These are phyloP conservation scores for Morus bassanus DNA, from an alignment of 2,797 vertebrate species.

Conservation along the genomic window DNA sequence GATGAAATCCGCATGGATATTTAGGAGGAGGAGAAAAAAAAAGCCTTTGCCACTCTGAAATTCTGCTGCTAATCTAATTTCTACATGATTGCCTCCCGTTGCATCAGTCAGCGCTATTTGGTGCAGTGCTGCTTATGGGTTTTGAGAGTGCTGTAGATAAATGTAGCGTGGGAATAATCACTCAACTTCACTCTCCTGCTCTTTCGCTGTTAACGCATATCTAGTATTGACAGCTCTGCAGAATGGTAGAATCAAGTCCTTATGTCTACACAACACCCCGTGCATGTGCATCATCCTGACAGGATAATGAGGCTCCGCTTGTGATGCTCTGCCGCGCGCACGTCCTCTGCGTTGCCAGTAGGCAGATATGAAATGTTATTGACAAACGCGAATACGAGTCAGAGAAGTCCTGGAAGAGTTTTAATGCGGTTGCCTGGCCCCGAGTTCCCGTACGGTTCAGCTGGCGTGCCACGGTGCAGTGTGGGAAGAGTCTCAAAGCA, in stretches of 20 bases:
- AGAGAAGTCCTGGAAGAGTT: not conserved
- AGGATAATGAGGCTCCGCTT: not conserved
- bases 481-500: not conserved
- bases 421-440: not conserved
- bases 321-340: not conserved
- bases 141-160: not conserved
- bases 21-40: not conserved
- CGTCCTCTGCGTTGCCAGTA: rapidly evolving
- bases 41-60: not conserved
- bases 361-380: rapidly evolving
- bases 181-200: not conserved
- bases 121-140: slow-evolving; percentile 12
- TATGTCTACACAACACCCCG: not conserved
- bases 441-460: rapidly evolving
- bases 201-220: not conserved
- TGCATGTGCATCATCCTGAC: not conserved
- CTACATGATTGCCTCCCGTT: not conserved
- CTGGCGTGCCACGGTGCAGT: not conserved
- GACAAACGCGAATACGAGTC: rapidly evolving
- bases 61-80: not conserved
- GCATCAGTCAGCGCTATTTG: slow-evolving; percentile 7
- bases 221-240: slow-evolving; percentile 36
- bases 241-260: not conserved
- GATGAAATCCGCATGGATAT: not conserved
- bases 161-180: slow-evolving; percentile 48